Evolutionary conservation across 2,797 vertebrate genomes (phyloP), one percentile per base, ranked within the genome.

Genomic region (Leptodactylus fallax): DNA sequence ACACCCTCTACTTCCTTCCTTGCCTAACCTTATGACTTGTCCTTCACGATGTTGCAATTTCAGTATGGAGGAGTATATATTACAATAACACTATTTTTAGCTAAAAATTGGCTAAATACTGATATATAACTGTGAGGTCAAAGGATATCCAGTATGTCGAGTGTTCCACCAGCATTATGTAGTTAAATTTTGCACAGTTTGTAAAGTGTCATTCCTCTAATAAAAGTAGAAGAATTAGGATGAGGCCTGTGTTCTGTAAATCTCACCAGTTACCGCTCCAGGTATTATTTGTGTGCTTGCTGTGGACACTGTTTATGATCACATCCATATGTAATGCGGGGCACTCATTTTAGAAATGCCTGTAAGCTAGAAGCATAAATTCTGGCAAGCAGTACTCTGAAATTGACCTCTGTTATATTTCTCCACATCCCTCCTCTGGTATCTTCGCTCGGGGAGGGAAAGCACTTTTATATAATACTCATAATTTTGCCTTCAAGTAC

Each of bases 401-500:
- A 79, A 61, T 55, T 74, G 14, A 80, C 82, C 67, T 81, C 55
- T 69, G 56, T 51, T 78, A 76, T 76, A 49, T 83, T 87, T 83
- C 71, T 72, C 74, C 23, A 58, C 25, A 78, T 87, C 58, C 63
- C 60, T 79, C 45, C 7, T 72, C 65, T 53, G 45, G 53, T 74
- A 25, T 85, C 55, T 79, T 61, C 45, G 63, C 76, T 58, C 36
- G 23, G 77, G 77, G 82, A 74, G 49, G 51, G 25, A 65, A 87
- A 78, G 49, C 19, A 76, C 60, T 81, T 81, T 82, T 61, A 69
- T 82, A 27, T 74, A 74, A 63, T 51, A 51, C 79, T 87, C 45
- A 83, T 47, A 58, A 83, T 83, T 67, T 83, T 87, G 67, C 53
- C 27, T 87, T 87, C 25, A 65, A 69, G 72, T 65, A 49, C 81